These are phyloP conservation scores for Parnassius apollo DNA, from an alignment of 2,888 invertebrate species.

Conservation along the genomic window DNA sequence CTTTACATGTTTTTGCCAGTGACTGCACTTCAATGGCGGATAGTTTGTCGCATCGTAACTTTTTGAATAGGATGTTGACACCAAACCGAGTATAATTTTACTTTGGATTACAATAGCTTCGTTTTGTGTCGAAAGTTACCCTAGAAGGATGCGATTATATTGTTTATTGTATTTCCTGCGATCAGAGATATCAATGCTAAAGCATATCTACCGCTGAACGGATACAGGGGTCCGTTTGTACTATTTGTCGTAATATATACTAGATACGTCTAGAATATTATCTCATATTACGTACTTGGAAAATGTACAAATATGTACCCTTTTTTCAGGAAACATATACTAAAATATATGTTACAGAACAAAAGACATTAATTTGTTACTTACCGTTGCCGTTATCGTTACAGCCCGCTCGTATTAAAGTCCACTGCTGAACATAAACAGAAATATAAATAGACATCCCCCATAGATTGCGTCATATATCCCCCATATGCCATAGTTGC, in stretches of 20 bases:
- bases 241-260: not conserved
- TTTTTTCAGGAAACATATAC: no score
- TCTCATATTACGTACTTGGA: no score
- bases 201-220: conserved; percentile 3
- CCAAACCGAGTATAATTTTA: conserved; percentile 21
- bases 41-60: conserved; percentile 31
- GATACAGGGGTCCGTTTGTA: conserved; percentile 18
- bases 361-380: no score
- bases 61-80: conserved; percentile 32
- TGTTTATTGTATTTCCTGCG: conserved; percentile 25
- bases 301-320: no score
- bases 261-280: no score
- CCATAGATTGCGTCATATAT: no score
- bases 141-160: conserved; percentile 26
- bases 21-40: conserved; percentile 41
- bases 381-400: no score
- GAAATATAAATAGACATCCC: no score
- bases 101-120: conserved; percentile 25
- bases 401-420: no score
- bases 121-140: conserved; percentile 19
- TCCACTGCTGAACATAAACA: no score
- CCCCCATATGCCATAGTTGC: no score
- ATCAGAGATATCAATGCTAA: conserved; percentile 21
- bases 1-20: conserved; percentile 45
- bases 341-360: no score